Evolutionary conservation across 2,113 vertebrate genomes (phyloP).

Genomic region (Cacatua alba): DNA sequence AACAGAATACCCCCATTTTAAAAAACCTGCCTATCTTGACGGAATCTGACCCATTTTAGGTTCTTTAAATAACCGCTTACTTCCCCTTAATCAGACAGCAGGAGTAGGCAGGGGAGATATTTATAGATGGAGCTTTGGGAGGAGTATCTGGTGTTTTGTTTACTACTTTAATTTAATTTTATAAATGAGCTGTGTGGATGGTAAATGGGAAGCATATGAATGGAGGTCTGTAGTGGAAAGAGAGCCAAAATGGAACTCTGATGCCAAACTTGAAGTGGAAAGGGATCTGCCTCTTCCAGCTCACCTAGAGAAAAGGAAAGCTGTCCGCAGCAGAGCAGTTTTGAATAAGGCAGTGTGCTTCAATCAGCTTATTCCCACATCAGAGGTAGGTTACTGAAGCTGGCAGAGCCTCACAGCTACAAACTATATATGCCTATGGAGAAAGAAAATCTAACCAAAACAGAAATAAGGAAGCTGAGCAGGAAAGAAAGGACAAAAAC

Average conservation of each 20-base stretch:
- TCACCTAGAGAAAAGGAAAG: neutral
- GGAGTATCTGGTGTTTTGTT: slow-evolving; percentile 59
- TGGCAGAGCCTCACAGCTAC: neutral
- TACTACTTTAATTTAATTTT: slow-evolving; percentile 70
- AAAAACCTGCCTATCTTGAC: neutral
- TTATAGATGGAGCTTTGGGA: slow-evolving; percentile 50
- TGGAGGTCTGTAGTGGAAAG: neutral
- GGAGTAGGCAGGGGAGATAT: slow-evolving; percentile 53
- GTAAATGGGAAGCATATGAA: slow-evolving; percentile 55
- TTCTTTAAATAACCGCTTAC: slow-evolving; percentile 37
- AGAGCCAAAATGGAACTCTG: slow-evolving; percentile 14
- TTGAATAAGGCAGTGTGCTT: neutral
- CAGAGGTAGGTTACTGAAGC: neutral
- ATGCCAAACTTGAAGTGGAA: neutral
- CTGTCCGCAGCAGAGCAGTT: neutral
- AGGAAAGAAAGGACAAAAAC: neutral
- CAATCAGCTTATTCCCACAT: neutral
- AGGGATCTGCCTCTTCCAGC: neutral
- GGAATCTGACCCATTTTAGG: slow-evolving; percentile 5
- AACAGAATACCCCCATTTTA: neutral
- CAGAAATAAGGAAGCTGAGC: neutral
- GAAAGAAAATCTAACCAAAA: neutral
- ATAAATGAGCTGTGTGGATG: slow-evolving; percentile 21
- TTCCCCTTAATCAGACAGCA: slow-evolving; percentile 9
- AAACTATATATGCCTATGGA: neutral